phyloP scores from a whole-genome alignment of 1,140 invertebrate species.

The Nautilus pompilius region DNA sequence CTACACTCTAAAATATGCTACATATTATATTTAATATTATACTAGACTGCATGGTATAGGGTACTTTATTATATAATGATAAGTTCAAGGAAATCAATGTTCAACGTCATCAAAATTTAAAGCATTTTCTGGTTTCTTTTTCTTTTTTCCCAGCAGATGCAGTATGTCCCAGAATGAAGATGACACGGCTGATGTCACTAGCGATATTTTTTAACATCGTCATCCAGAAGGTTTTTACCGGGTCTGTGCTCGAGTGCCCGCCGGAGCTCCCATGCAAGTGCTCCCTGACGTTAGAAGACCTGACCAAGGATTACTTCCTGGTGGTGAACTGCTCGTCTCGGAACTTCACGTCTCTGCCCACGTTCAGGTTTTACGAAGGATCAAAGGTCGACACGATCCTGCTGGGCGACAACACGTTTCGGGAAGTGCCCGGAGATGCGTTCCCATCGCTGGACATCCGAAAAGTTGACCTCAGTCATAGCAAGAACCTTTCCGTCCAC shows the following conservation, averaged over 20 bases:
- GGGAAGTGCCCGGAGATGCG: neutral
- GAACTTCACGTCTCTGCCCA: neutral
- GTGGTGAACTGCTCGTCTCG: conserved; percentile 1
- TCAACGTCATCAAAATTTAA: too few species aligned
- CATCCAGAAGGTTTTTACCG: neutral
- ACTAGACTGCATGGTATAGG: too few species aligned
- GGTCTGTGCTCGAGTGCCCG: neutral
- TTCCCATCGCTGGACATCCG: neutral
- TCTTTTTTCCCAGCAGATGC: too few species aligned
- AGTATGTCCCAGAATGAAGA: too few species aligned
- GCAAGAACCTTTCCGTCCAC: neutral
- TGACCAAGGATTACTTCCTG: neutral
- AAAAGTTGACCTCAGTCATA: neutral
- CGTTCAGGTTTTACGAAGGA: neutral
- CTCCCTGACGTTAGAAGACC: neutral
- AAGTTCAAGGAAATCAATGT: too few species aligned
- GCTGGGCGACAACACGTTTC: neutral
- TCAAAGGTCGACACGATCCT: neutral
- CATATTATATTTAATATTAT: too few species aligned
- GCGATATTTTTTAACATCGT: too few species aligned
- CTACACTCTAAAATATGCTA: too few species aligned
- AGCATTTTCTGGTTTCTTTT: too few species aligned
- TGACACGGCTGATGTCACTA: too few species aligned
- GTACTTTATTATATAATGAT: too few species aligned
- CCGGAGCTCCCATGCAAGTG: neutral